Conservation (phyloP, 2,797 vertebrate species). For the Eremophila alpestris region DNA sequence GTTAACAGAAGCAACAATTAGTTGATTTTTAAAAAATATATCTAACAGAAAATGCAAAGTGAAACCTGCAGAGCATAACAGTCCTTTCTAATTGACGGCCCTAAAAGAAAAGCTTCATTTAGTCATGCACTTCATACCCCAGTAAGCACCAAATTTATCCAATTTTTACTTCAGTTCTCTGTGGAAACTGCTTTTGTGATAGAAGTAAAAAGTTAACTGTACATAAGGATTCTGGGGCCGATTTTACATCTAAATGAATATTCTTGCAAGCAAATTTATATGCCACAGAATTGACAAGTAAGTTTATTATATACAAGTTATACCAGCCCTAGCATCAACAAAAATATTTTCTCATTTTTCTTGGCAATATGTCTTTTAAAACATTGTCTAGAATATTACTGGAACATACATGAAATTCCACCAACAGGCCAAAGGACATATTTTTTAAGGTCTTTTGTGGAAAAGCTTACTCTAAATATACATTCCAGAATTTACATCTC, state of each 20-base stretch:
- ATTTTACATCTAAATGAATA: not conserved
- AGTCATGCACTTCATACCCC: not conserved
- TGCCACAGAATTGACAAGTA: not conserved
- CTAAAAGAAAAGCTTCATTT: not conserved
- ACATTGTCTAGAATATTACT: not conserved
- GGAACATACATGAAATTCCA: not conserved
- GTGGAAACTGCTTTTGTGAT: not conserved
- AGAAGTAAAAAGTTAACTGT: not conserved
- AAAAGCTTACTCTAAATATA: not conserved
- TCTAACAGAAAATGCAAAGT: not conserved
- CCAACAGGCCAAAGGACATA: not conserved
- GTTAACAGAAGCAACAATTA: not conserved
- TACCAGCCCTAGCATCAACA: not conserved
- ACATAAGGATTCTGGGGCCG: not conserved
- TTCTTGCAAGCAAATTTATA: not conserved
- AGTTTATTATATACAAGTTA: not conserved
- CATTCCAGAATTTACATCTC: not conserved
- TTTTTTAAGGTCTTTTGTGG: not conserved
- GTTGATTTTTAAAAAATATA: not conserved
- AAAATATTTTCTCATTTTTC: not conserved
- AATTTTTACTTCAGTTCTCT: not conserved
- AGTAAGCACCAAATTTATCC: not conserved
- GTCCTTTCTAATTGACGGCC: not conserved
- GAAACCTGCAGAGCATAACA: not conserved
- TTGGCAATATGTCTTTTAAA: not conserved